Evolutionary conservation across 30 jellyfish, hydroid and myxozoan species (phyloP).

Genomic region (Hydractinia symbiolongicarpus): DNA sequence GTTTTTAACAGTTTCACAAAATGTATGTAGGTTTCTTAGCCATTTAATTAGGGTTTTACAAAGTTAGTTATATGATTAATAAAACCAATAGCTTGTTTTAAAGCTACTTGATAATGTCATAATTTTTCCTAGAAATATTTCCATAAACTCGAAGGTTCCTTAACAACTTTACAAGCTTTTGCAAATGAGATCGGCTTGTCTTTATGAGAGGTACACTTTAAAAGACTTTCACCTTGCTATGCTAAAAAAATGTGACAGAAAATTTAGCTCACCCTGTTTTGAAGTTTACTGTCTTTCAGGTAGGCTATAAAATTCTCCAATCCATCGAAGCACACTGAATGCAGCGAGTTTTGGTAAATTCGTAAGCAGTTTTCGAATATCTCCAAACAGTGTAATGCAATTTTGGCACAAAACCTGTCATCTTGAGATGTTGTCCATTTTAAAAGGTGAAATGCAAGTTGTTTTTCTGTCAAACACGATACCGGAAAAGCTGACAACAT

Average conservation of each 20-base stretch:
- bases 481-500: not conserved
- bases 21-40: too few species aligned
- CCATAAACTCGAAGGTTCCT: too few species aligned
- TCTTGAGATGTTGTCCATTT: constrained; percentile 1
- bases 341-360: not conserved
- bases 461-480: not conserved
- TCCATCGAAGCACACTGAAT: not conserved
- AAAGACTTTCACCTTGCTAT: too few species aligned
- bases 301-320: not conserved
- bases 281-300: not conserved
- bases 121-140: too few species aligned
- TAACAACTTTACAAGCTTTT: too few species aligned
- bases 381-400: not conserved
- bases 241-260: not conserved
- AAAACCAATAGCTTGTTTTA: too few species aligned
- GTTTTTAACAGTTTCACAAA: too few species aligned
- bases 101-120: too few species aligned
- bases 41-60: too few species aligned
- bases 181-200: too few species aligned
- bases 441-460: constrained; percentile 2
- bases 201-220: too few species aligned
- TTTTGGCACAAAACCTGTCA: not conserved
- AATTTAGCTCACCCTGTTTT: not conserved
- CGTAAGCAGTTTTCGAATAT: constrained; percentile 11
- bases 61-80: too few species aligned